A percentile compares a stretch with the other conserved stretches of the same genome.
phyloP scores from a whole-genome alignment of 2,888 invertebrate species.

The Cryptus armator region DNA sequence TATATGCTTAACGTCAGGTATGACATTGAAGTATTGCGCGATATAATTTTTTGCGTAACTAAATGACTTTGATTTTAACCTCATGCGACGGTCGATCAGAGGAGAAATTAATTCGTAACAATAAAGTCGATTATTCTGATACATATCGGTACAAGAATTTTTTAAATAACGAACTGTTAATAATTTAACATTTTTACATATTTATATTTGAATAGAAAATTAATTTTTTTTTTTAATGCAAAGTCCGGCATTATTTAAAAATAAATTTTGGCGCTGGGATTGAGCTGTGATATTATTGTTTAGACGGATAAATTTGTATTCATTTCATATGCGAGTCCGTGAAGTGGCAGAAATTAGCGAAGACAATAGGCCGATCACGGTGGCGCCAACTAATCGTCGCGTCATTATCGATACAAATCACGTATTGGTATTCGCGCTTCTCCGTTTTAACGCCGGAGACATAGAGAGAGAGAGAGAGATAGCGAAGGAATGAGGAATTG shows the following conservation, averaged over 20 bases:
- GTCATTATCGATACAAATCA: constrained; percentile 58
- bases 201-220: neutral
- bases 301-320: constrained; percentile 59
- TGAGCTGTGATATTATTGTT: constrained; percentile 36
- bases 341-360: constrained; percentile 64
- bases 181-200: neutral
- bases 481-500: constrained; percentile 12
- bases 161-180: too few species aligned
- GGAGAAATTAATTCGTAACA: too few species aligned
- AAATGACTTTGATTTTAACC: too few species aligned
- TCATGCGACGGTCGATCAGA: too few species aligned
- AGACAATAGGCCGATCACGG: constrained; percentile 64
- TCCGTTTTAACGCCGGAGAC: constrained; percentile 48
- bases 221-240: neutral
- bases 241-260: neutral
- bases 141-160: too few species aligned
- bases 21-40: neutral
- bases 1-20: too few species aligned
- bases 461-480: constrained; percentile 1
- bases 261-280: neutral
- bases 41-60: constrained; percentile 8
- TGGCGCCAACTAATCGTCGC: constrained; percentile 64
- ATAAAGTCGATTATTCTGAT: too few species aligned
- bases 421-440: constrained; percentile 47
- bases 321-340: constrained; percentile 54